Conservation (phyloP, 2,797 vertebrate species). For the Dryobates pubescens region DNA sequence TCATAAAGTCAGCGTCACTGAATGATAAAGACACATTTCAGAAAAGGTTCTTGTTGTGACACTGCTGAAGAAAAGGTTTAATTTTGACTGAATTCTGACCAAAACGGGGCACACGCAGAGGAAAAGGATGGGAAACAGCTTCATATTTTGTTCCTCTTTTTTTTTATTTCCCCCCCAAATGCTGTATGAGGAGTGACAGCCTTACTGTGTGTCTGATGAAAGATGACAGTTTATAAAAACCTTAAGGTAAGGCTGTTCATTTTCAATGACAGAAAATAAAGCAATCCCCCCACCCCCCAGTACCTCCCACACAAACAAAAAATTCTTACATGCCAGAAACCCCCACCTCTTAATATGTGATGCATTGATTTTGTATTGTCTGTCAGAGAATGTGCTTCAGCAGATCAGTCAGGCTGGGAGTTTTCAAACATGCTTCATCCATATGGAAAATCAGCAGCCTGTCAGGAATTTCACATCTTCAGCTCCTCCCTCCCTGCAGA, state of each 20-base stretch:
- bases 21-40: not conserved
- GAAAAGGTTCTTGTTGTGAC: not conserved
- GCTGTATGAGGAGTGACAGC: conserved; percentile 67
- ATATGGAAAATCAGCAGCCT: conserved; percentile 66
- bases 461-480: conserved; percentile 60
- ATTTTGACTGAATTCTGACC: not conserved
- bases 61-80: not conserved
- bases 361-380: conserved; percentile 66
- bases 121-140: not conserved
- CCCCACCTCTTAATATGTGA: not conserved
- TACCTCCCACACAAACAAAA: conserved; percentile 28
- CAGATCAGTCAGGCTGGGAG: conserved; percentile 70
- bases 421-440: conserved; percentile 74
- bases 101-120: not conserved
- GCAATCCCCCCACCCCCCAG: not conserved
- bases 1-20: not conserved
- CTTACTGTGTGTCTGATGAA: conserved; percentile 70
- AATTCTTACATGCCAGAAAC: not conserved
- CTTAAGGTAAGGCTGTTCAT: conserved; percentile 72
- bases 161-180: not conserved
- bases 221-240: conserved; percentile 76
- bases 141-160: not conserved
- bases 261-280: conserved; percentile 68
- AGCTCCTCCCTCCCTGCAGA: conserved; percentile 20
- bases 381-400: conserved; percentile 69